phyloP scores from a whole-genome alignment of 2,113 vertebrate genomes.

The Ctenodactylus gundi region DNA sequence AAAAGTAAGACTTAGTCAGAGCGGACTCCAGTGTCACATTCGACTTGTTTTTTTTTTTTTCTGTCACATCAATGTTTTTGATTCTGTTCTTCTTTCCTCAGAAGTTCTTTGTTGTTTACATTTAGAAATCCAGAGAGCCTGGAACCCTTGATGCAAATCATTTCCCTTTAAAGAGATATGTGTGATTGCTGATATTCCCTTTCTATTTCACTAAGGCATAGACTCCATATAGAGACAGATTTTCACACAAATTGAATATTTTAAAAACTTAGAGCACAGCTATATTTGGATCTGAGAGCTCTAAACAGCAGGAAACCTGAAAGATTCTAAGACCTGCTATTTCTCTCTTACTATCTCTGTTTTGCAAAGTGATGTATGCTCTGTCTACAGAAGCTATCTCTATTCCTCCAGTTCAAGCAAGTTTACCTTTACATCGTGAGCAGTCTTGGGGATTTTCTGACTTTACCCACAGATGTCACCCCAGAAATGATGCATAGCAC shows the following conservation, averaged over 20 bases:
- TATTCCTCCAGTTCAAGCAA: slow-evolving; percentile 12
- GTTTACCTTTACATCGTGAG: background rate
- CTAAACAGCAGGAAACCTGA: slow-evolving; percentile 62
- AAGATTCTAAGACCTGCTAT: slow-evolving; percentile 34
- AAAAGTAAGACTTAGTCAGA: slow-evolving; percentile 43
- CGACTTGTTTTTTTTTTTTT: background rate
- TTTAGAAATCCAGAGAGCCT: slow-evolving; percentile 23
- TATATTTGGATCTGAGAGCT: slow-evolving; percentile 63
- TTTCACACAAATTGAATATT: slow-evolving; percentile 61
- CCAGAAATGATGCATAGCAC: slow-evolving; percentile 42
- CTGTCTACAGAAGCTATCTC: slow-evolving; percentile 21
- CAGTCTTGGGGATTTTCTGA: slow-evolving; percentile 44
- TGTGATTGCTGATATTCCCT: background rate
- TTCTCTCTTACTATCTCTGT: slow-evolving; percentile 14
- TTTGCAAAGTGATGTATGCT: slow-evolving; percentile 7
- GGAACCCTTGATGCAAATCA: background rate
- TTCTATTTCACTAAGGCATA: slow-evolving; percentile 8
- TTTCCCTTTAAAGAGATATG: slow-evolving; percentile 21
- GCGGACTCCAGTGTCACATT: background rate
- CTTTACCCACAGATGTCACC: slow-evolving; percentile 55
- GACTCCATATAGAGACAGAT: slow-evolving; percentile 38
- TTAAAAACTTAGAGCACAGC: slow-evolving; percentile 58
- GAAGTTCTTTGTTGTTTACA: slow-evolving; percentile 20
- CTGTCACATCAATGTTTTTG: slow-evolving; percentile 27
- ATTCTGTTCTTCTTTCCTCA: background rate